Evolutionary conservation across 2,888 invertebrate species (phyloP).

Genomic region (Lucinisca nassula): DNA sequence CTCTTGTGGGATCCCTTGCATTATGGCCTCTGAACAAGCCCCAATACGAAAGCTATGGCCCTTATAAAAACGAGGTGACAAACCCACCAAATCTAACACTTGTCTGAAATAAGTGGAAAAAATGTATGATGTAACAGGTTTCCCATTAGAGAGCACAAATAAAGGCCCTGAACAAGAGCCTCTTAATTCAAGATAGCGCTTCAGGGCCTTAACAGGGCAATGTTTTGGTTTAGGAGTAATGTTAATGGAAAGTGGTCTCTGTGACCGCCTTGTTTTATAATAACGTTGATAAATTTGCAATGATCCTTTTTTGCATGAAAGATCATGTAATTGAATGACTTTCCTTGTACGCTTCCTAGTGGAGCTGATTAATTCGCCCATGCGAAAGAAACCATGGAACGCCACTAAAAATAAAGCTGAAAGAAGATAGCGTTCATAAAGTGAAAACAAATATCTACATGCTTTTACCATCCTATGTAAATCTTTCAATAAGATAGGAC

Average conservation of each 20-base stretch:
- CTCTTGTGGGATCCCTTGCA: neutral
- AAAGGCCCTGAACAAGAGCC: neutral
- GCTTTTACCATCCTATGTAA: neutral
- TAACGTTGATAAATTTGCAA: neutral
- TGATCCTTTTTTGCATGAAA: neutral
- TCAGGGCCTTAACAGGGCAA: constrained; percentile 24
- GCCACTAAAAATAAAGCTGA: neutral
- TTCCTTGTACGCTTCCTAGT: neutral
- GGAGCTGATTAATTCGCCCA: constrained; percentile 19
- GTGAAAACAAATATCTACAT: neutral
- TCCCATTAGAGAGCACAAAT: neutral
- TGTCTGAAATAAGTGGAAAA: neutral
- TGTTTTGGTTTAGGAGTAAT: neutral
- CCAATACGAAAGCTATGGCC: constrained; percentile 8
- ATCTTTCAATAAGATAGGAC: neutral
- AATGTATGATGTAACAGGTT: neutral
- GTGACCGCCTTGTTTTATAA: constrained; percentile 21
- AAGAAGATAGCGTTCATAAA: neutral
- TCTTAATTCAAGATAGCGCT: neutral
- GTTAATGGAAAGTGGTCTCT: neutral
- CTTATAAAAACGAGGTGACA: neutral
- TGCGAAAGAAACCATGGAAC: constrained; percentile 25
- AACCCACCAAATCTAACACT: neutral
- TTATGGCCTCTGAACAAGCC: neutral
- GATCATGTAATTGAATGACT: constrained; percentile 19